These are phyloP conservation scores for Phoebastria nigripes DNA, from an alignment of 2,797 vertebrate species.

Conservation along the genomic window DNA sequence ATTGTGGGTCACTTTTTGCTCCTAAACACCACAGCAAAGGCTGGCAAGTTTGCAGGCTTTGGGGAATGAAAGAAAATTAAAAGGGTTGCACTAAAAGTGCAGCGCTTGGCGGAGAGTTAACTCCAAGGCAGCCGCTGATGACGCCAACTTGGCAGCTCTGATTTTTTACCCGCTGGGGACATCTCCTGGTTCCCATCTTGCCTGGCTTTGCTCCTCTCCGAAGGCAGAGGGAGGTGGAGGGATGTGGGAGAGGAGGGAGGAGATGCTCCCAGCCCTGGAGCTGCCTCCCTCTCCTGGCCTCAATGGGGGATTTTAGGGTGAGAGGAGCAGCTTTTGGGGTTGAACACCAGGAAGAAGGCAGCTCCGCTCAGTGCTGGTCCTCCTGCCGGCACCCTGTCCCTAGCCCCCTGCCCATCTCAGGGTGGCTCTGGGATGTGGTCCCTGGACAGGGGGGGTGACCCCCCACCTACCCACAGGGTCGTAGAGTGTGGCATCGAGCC, in stretches of 20 bases:
- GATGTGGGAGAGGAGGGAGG: background rate
- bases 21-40: rapidly evolving
- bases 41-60: rapidly evolving
- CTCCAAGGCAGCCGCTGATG: rapidly evolving
- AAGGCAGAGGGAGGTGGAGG: background rate
- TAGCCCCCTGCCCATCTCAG: background rate
- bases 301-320: rapidly evolving
- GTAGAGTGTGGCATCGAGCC: constrained; percentile 84
- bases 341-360: rapidly evolving
- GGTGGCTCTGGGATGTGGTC: rapidly evolving
- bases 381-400: rapidly evolving
- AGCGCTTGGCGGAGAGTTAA: rapidly evolving
- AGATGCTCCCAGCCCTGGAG: background rate
- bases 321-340: background rate
- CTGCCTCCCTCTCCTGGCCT: background rate
- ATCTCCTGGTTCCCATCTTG: background rate
- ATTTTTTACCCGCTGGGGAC: constrained; percentile 1
- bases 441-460: rapidly evolving
- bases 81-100: too few relatives aligned
- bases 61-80: too few relatives aligned
- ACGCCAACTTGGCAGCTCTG: rapidly evolving
- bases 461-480: constrained; percentile 80
- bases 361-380: rapidly evolving
- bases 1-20: rapidly evolving
- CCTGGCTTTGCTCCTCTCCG: background rate